Evolutionary conservation across 2,113 vertebrate genomes (phyloP).

Genomic region (Python bivittatus): DNA sequence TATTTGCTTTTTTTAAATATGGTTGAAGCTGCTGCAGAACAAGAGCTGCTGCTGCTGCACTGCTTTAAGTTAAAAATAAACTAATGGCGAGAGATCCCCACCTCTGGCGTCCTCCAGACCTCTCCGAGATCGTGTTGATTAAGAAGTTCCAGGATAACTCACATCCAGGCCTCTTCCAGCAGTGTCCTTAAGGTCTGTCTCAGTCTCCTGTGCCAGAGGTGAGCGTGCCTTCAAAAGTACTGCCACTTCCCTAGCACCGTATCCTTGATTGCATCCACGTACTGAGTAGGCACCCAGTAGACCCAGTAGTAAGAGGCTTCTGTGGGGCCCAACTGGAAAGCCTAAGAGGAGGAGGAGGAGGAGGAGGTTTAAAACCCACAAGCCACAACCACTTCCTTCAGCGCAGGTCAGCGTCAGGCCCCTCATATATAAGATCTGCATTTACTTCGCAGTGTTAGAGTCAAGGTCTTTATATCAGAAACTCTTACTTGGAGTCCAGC

Average conservation of each 20-base stretch:
- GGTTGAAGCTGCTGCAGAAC: constrained; percentile 79
- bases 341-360: constrained; percentile 79
- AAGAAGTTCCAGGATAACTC: constrained; percentile 78
- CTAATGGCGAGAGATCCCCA: constrained; percentile 83
- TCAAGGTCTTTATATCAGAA: fast-evolving
- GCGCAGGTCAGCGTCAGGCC: background rate
- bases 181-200: constrained; percentile 80
- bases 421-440: background rate
- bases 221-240: constrained; percentile 99
- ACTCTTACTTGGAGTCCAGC: background rate
- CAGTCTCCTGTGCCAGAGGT: constrained; percentile 92
- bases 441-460: no score
- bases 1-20: constrained; percentile 73
- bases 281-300: constrained; percentile 98
- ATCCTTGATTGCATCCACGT: constrained; percentile 99
- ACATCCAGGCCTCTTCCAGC: constrained; percentile 80
- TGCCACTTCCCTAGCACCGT: constrained; percentile 99
- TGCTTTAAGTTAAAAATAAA: constrained; percentile 83
- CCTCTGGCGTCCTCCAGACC: constrained; percentile 81
- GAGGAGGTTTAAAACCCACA: constrained; percentile 51
- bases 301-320: constrained; percentile 99
- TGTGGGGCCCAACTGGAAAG: constrained; percentile 98
- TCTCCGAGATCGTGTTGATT: constrained; percentile 66
- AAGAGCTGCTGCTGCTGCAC: constrained; percentile 64
- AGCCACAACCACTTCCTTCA: background rate